phyloP scores from a whole-genome alignment of 2,888 invertebrate species.

The Pristionchus fissidentatus region DNA sequence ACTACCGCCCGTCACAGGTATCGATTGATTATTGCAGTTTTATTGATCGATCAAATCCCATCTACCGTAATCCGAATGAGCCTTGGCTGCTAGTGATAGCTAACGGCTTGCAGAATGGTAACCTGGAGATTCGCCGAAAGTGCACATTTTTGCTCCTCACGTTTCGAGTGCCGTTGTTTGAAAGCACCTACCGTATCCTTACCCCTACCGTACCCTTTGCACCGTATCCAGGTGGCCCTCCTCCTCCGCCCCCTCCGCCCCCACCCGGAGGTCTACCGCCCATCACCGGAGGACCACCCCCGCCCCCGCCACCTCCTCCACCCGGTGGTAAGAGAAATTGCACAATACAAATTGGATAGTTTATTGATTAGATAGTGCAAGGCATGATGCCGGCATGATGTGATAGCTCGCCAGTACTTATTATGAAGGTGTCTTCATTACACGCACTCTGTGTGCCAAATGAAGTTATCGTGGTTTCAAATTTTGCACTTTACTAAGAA shows the following conservation, averaged over 20 bases:
- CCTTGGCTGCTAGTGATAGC: neutral
- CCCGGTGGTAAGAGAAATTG: slow-evolving; percentile 65
- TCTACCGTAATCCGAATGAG: slow-evolving; percentile 8
- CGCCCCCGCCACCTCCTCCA: slow-evolving; percentile 76
- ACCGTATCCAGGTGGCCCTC: slow-evolving; percentile 66
- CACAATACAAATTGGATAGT: no score
- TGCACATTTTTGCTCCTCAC: neutral
- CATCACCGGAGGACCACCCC: slow-evolving; percentile 80
- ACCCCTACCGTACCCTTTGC: neutral
- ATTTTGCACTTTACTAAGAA: no score
- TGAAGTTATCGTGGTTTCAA: no score
- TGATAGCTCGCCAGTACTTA: no score
- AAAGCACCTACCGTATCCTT: neutral
- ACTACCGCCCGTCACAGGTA: slow-evolving; percentile 53
- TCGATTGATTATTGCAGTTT: neutral
- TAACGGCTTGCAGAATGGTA: neutral
- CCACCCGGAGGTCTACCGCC: slow-evolving; percentile 80
- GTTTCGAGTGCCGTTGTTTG: neutral
- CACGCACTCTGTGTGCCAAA: no score
- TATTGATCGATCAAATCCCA: neutral
- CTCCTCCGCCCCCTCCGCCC: slow-evolving; percentile 77
- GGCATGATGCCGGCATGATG: no score
- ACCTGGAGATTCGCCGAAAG: neutral
- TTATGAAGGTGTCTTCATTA: no score
- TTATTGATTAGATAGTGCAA: no score